Percentiles rank a stretch among this genome's conserved stretches.
Conservation (phyloP, 2,888 invertebrate species). For the Trypoxylon attenuatum region DNA sequence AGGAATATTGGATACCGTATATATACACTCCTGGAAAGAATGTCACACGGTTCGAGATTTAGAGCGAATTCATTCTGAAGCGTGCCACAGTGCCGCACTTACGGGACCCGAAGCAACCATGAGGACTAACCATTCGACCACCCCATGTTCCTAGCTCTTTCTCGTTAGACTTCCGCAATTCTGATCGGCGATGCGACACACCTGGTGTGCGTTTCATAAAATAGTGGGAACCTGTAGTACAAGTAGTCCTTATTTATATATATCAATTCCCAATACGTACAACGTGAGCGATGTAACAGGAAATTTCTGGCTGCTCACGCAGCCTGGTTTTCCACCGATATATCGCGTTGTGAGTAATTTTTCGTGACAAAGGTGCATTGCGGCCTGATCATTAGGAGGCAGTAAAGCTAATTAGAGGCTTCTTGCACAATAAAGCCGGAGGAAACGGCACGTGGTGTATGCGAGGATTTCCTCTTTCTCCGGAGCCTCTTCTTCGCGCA, state of each 20-base stretch:
- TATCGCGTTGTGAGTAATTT: no score
- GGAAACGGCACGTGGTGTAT: no score
- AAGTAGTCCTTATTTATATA: constrained; percentile 27
- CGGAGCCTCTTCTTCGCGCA: no score
- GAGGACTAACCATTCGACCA: neutral
- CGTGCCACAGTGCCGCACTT: neutral
- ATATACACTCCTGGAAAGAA: constrained; percentile 5
- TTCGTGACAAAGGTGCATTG: no score
- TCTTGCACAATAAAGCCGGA: no score
- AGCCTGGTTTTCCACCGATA: no score
- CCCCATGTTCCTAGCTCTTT: neutral
- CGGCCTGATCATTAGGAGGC: no score
- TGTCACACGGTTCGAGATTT: neutral
- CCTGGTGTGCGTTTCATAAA: constrained; percentile 10
- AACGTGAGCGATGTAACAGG: no score
- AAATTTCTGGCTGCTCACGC: no score
- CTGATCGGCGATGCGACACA: constrained; percentile 8
- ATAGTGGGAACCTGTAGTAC: constrained; percentile 24
- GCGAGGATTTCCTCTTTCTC: no score
- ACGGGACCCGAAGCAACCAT: neutral
- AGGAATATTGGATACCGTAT: constrained; percentile 5
- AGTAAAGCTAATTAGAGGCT: no score
- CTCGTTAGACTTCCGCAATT: neutral
- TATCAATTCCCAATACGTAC: no score
- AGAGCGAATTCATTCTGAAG: neutral